Percentiles rank a stretch among this genome's conserved stretches.
Evolutionary conservation across 2,888 invertebrate species (phyloP).

Genomic region (Acrocyrtus sp.): DNA sequence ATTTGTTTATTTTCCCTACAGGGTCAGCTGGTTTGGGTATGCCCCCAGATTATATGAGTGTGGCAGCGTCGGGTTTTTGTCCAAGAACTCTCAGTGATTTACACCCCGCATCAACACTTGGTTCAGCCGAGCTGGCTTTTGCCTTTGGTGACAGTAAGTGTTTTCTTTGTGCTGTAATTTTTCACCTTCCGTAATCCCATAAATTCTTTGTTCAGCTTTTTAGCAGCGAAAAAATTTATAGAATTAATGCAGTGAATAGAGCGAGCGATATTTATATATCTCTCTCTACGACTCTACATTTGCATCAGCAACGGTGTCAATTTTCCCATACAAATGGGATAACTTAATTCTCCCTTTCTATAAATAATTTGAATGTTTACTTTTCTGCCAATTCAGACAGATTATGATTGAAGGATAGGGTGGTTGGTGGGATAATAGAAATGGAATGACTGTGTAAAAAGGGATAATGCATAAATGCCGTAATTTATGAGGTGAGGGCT

Average conservation of each 20-base stretch:
- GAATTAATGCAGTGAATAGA: no score
- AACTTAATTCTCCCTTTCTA: background rate
- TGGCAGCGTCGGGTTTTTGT: conserved; percentile 66
- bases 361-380: conserved; percentile 16
- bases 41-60: conserved; percentile 72
- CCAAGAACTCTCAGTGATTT: conserved; percentile 69
- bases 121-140: conserved; percentile 85
- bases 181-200: conserved; percentile 7
- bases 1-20: conserved; percentile 47
- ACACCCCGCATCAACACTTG: conserved; percentile 74
- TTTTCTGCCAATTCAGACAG: conserved; percentile 24
- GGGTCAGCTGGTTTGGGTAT: conserved; percentile 68
- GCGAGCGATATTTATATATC: no score
- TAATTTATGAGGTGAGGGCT: conserved; percentile 18
- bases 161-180: conserved; percentile 14
- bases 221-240: no score
- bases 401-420: conserved; percentile 17
- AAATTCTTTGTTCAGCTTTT: no score
- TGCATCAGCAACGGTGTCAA: no score
- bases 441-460: background rate
- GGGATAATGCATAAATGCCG: background rate
- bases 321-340: no score
- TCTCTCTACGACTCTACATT: no score
- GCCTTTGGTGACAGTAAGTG: conserved; percentile 87
- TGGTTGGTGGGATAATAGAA: no score